Conservation (phyloP, 2,113 vertebrate genomes). For the Micronisus gabar region DNA sequence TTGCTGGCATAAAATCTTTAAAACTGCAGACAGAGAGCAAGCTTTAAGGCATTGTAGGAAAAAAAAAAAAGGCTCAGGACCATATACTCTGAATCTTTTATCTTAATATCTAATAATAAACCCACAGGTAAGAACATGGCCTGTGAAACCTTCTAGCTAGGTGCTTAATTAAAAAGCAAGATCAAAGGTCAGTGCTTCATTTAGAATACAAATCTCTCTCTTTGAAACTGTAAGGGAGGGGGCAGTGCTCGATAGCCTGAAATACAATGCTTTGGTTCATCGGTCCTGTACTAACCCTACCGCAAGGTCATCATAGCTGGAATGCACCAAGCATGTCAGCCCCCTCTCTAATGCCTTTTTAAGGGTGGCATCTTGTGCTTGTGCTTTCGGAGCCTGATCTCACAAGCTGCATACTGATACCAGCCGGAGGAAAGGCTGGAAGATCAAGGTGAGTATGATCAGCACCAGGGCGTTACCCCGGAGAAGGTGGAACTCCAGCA, state of each 20-base stretch:
- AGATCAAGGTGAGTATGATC: too few species aligned
- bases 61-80: background rate
- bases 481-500: background rate
- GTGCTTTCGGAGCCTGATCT: background rate
- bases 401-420: background rate
- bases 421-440: background rate
- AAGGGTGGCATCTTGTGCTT: rapidly evolving
- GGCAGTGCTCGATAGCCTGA: background rate
- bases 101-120: slow-evolving; percentile 39
- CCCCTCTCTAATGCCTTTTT: background rate
- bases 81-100: background rate
- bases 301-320: background rate
- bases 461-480: background rate
- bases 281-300: background rate
- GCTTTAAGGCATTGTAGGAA: background rate
- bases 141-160: background rate
- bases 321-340: background rate
- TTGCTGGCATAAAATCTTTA: background rate
- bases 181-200: slow-evolving; percentile 38
- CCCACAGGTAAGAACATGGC: background rate
- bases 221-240: background rate
- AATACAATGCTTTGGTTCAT: background rate
- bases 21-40: background rate
- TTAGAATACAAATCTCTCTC: slow-evolving; percentile 11
- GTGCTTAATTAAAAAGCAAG: slow-evolving; percentile 49